A percentile compares a stretch with the other conserved stretches of the same genome.
Evolutionary conservation across 2,888 invertebrate genomes (phyloP).

Genomic region (Erebia ligea): DNA sequence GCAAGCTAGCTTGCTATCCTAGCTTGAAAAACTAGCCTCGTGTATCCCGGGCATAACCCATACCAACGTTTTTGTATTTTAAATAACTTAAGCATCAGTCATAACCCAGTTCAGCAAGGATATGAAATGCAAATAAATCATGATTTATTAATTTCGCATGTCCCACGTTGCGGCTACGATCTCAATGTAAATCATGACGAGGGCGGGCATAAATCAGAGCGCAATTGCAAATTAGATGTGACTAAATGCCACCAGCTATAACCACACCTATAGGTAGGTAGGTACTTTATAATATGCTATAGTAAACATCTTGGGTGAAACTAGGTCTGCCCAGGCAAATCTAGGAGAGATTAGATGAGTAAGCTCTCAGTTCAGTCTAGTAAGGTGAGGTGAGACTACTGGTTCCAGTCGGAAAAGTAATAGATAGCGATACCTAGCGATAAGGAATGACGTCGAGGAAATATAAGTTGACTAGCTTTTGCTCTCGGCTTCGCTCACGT

Average conservation of each 20-base stretch:
- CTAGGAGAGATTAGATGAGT: not conserved
- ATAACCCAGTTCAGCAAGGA: constrained; percentile 30
- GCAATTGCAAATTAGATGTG: constrained; percentile 33
- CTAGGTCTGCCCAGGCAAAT: not conserved
- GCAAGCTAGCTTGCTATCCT: no score
- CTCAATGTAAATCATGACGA: constrained; percentile 33
- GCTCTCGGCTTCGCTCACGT: no score
- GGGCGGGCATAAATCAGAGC: constrained; percentile 38
- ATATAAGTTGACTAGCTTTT: no score
- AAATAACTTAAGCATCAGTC: constrained; percentile 29
- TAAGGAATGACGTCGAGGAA: no score
- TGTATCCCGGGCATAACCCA: not conserved
- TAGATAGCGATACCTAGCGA: no score
- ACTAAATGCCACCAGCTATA: constrained; percentile 18
- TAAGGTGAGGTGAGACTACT: no score
- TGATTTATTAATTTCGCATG: constrained; percentile 34
- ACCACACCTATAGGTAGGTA: not conserved
- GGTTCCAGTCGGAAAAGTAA: no score
- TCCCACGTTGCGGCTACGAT: constrained; percentile 25
- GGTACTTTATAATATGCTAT: not conserved
- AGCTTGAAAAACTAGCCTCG: no score
- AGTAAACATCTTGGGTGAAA: no score
- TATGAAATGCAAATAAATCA: constrained; percentile 35
- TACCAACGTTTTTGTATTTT: constrained; percentile 24
- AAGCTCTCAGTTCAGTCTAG: no score